These are phyloP conservation scores for Galaxias olidus DNA, from an alignment of 2,797 vertebrate genomes.

Conservation along the genomic window DNA sequence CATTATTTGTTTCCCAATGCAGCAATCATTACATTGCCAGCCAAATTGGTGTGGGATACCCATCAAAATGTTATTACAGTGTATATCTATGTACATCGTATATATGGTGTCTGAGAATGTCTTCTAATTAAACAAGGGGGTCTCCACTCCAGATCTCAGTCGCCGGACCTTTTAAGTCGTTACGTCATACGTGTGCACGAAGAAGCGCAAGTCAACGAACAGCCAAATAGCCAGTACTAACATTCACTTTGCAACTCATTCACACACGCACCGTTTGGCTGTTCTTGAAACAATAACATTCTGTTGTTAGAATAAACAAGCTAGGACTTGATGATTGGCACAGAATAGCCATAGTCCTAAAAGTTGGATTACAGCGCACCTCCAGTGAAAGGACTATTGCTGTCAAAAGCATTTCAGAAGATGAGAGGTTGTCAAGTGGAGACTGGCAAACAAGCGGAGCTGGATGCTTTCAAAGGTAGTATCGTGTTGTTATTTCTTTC, in stretches of 20 bases:
- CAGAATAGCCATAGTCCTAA: background rate
- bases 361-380: constrained; percentile 12
- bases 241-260: background rate
- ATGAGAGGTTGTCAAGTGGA: constrained; percentile 11
- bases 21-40: too few relatives aligned
- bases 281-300: too few relatives aligned
- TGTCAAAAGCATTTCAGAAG: background rate
- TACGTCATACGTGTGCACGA: constrained; percentile 10
- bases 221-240: background rate
- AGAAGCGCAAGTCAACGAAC: too few relatives aligned
- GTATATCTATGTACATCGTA: too few relatives aligned
- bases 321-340: background rate
- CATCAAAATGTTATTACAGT: too few relatives aligned
- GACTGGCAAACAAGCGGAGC: constrained; percentile 4
- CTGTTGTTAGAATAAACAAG: too few relatives aligned
- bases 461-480: constrained; percentile 10
- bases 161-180: background rate
- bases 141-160: too few relatives aligned
- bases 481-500: too few relatives aligned
- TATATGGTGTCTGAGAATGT: too few relatives aligned
- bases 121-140: too few relatives aligned
- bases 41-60: too few relatives aligned
- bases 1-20: too few relatives aligned
- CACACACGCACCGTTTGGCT: background rate
- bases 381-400: background rate